These are phyloP conservation scores for Linyphia triangularis DNA, from an alignment of 2,888 invertebrate genomes.

Conservation along the genomic window DNA sequence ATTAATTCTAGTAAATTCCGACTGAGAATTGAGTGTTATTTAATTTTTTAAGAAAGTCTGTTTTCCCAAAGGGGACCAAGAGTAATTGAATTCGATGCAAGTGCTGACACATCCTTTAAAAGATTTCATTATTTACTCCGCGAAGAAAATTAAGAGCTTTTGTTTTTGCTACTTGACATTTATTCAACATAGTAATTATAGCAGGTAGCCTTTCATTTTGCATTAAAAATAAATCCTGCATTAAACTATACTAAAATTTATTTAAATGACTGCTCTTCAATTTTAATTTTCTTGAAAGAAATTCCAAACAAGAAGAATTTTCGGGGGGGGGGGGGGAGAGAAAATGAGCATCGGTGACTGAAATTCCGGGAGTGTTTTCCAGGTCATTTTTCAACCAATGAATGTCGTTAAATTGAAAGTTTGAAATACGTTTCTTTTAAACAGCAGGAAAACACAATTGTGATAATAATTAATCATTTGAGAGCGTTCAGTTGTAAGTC, in stretches of 20 bases:
- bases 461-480: slow-evolving; percentile 39
- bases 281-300: not conserved
- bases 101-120: not conserved
- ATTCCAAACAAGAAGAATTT: not conserved
- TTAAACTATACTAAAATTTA: not conserved
- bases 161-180: slow-evolving; percentile 18
- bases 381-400: slow-evolving; percentile 25
- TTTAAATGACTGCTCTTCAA: slow-evolving; percentile 6
- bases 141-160: slow-evolving; percentile 25
- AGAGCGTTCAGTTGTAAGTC: not conserved
- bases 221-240: not conserved
- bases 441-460: slow-evolving; percentile 7
- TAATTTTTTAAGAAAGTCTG: not conserved
- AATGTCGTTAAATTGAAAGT: slow-evolving; percentile 45
- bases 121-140: slow-evolving; percentile 6
- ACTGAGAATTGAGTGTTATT: not conserved
- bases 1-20: slow-evolving; percentile 3
- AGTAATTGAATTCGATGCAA: slow-evolving; percentile 30
- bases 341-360: slow-evolving; percentile 30
- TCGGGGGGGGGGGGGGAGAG: not conserved
- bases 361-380: slow-evolving; percentile 43
- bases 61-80: not conserved
- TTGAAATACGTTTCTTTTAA: slow-evolving; percentile 6
- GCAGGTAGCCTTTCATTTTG: not conserved
- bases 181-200: slow-evolving; percentile 18